Evolutionary conservation across 1,140 invertebrate genomes (phyloP).

Genomic region (Drosophila watanabei): DNA sequence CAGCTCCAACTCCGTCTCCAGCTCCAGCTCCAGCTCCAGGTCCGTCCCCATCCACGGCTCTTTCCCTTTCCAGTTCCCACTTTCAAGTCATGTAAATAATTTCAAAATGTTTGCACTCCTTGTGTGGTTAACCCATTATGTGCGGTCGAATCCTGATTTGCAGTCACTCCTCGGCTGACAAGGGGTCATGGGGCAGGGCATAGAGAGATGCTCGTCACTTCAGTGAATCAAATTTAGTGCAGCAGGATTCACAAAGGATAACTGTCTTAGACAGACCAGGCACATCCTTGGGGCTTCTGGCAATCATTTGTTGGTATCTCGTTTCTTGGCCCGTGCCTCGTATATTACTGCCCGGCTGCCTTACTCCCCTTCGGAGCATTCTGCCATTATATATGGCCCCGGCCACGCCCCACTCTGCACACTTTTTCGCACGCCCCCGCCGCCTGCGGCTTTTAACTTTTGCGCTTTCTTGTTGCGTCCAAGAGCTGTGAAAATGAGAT

Average conservation of each 20-base stretch:
- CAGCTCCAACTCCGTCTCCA: neutral
- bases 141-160: conserved; percentile 72
- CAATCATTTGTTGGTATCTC: conserved; percentile 67
- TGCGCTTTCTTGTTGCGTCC: conserved; percentile 73
- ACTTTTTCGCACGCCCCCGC: conserved; percentile 1
- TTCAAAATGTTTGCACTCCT: conserved; percentile 67
- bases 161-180: conserved; percentile 27
- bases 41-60: neutral
- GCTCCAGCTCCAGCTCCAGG: neutral
- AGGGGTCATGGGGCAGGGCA: neutral
- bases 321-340: conserved; percentile 38
- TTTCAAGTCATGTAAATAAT: conserved; percentile 50
- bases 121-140: conserved; percentile 68
- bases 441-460: conserved; percentile 74
- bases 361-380: neutral
- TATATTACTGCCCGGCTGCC: conserved; percentile 41
- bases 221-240: conserved; percentile 74
- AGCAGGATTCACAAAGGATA: conserved; percentile 31
- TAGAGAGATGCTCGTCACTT: conserved; percentile 39
- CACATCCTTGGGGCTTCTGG: conserved; percentile 35
- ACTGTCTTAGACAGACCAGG: conserved; percentile 30
- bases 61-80: neutral
- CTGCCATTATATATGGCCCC: conserved; percentile 60
- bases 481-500: conserved; percentile 81
- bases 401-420: conserved; percentile 48